Evolutionary conservation across 2,888 invertebrate genomes (phyloP).

Genomic region (Eristalis arbustorum): DNA sequence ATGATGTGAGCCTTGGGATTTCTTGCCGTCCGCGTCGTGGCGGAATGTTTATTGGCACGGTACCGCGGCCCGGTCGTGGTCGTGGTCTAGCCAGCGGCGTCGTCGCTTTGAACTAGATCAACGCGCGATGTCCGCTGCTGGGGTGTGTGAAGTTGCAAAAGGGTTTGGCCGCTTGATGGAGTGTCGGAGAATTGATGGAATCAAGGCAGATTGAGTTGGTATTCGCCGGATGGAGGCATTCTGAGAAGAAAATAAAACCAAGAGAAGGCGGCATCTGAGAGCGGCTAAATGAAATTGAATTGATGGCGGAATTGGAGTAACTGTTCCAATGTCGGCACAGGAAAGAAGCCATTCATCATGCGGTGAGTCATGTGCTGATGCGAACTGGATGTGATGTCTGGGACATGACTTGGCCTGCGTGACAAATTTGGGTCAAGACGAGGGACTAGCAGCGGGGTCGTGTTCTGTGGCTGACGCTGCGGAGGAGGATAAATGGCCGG

Average conservation of each 20-base stretch:
- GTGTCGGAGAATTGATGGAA: constrained; percentile 66
- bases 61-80: constrained; percentile 25
- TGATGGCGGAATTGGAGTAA: background rate
- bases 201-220: constrained; percentile 49
- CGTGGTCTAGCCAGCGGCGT: constrained; percentile 58
- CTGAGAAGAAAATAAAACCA: too few relatives aligned
- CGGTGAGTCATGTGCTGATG: background rate
- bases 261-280: background rate
- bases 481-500: too few relatives aligned
- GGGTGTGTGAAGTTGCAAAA: constrained; percentile 36
- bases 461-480: background rate
- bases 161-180: constrained; percentile 57
- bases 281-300: background rate
- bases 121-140: background rate
- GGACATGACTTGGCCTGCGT: background rate
- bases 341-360: background rate
- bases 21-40: constrained; percentile 4
- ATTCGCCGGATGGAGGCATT: background rate
- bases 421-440: background rate
- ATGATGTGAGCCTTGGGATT: constrained; percentile 59
- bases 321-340: background rate
- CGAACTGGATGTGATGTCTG: background rate
- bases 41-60: constrained; percentile 58
- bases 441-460: background rate
- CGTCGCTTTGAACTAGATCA: constrained; percentile 58